Conservation (phyloP, 1,140 invertebrate species). For the Trialeurodes vaporariorum region DNA sequence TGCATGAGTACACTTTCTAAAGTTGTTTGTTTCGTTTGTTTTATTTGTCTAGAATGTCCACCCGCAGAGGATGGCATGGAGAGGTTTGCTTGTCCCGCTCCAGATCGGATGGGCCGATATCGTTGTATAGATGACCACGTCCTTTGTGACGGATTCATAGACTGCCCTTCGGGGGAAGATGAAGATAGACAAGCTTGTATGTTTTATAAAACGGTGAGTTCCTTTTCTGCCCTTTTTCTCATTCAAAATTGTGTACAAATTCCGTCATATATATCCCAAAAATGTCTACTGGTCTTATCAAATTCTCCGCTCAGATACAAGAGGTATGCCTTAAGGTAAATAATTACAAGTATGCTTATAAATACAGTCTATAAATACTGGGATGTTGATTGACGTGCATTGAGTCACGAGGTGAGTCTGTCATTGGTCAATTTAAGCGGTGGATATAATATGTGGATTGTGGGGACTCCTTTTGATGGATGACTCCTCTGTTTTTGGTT, state of each 20-base stretch:
- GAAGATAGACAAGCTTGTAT: constrained; percentile 87
- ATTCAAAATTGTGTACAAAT: background rate
- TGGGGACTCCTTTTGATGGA: no score
- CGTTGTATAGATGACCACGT: constrained; percentile 93
- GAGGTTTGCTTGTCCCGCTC: constrained; percentile 82
- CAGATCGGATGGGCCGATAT: constrained; percentile 79
- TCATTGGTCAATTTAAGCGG: no score
- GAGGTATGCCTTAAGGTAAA: background rate
- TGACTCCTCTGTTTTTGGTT: no score
- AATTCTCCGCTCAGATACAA: background rate
- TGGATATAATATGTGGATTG: no score
- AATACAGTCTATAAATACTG: background rate
- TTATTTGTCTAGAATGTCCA: constrained; percentile 67
- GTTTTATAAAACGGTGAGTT: constrained; percentile 91
- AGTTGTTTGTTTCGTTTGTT: constrained; percentile 11
- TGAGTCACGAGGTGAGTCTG: background rate
- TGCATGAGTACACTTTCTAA: background rate
- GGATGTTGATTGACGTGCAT: background rate
- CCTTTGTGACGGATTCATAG: constrained; percentile 86
- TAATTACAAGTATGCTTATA: background rate
- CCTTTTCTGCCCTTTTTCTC: no score
- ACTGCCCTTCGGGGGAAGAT: constrained; percentile 85
- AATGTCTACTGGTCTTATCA: background rate
- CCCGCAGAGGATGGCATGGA: constrained; percentile 86
- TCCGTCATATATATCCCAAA: background rate